These are phyloP conservation scores for Chlorospingus semifuscus DNA, from an alignment of 2,797 vertebrate genomes.

Conservation along the genomic window DNA sequence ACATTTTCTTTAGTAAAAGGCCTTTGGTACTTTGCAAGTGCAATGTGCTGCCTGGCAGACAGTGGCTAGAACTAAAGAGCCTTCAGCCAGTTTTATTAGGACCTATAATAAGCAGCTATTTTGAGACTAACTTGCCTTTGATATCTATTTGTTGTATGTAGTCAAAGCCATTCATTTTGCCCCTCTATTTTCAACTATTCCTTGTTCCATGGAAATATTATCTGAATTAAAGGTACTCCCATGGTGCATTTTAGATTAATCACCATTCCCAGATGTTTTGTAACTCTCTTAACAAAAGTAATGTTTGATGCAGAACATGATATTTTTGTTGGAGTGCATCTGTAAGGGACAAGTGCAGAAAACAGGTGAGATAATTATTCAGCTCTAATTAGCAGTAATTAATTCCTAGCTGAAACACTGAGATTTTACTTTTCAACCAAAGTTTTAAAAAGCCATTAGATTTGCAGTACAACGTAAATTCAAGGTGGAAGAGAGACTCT, in stretches of 20 bases:
- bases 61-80: too few relatives aligned
- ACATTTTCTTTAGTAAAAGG: neutral
- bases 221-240: neutral
- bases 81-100: neutral
- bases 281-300: neutral
- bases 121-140: neutral
- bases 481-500: neutral
- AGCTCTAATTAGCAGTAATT: neutral
- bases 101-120: neutral
- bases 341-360: neutral
- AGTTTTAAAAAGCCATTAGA: neutral
- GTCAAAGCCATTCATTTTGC: neutral
- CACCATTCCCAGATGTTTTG: neutral
- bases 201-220: neutral
- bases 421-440: neutral
- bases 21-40: neutral
- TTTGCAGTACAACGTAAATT: neutral
- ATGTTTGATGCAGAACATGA: neutral
- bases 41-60: neutral
- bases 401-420: neutral
- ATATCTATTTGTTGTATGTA: fast-evolving
- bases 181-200: neutral
- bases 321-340: neutral
- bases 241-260: neutral
- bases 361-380: neutral